phyloP scores from a whole-genome alignment of 2,888 invertebrate species.

The Electrophaes corylata region DNA sequence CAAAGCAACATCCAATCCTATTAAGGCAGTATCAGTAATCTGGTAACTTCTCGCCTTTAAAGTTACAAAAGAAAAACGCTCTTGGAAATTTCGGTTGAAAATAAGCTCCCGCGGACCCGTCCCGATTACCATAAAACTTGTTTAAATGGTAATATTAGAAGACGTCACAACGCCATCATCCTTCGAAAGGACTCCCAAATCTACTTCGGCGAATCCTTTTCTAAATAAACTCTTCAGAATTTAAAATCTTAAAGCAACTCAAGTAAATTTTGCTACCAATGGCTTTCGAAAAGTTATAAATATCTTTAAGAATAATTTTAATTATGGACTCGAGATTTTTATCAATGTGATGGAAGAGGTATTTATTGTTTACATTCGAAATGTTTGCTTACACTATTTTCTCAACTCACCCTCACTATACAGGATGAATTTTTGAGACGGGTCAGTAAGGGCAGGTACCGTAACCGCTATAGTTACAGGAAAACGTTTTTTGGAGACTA shows the following conservation, averaged over 20 bases:
- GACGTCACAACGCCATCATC: slow-evolving; percentile 74
- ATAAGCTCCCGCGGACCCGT: slow-evolving; percentile 71
- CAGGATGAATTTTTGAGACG: too few relatives aligned
- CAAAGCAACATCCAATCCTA: slow-evolving; percentile 71
- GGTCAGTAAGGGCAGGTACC: too few relatives aligned
- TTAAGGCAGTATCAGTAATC: slow-evolving; percentile 72
- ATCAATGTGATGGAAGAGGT: too few relatives aligned
- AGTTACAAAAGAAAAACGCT: slow-evolving; percentile 72
- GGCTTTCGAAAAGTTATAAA: not conserved
- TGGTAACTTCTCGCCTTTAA: slow-evolving; percentile 75
- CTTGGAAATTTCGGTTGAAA: slow-evolving; percentile 73
- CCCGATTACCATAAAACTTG: slow-evolving; percentile 83
- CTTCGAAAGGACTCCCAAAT: slow-evolving; percentile 61
- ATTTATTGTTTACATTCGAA: too few relatives aligned
- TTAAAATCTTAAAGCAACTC: slow-evolving; percentile 24
- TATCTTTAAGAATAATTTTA: not conserved
- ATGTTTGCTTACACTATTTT: too few relatives aligned
- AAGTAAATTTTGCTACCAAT: not conserved
- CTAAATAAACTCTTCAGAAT: slow-evolving; percentile 23
- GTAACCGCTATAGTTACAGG: too few relatives aligned
- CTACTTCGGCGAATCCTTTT: slow-evolving; percentile 47
- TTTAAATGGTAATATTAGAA: slow-evolving; percentile 84
- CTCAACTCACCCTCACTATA: too few relatives aligned
- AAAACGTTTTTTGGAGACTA: too few relatives aligned
- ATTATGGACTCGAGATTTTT: too few relatives aligned